Percentiles rank a stretch among this genome's conserved stretches.
Evolutionary conservation across 2,113 vertebrate species (phyloP).

Genomic region (Lagopus muta): DNA sequence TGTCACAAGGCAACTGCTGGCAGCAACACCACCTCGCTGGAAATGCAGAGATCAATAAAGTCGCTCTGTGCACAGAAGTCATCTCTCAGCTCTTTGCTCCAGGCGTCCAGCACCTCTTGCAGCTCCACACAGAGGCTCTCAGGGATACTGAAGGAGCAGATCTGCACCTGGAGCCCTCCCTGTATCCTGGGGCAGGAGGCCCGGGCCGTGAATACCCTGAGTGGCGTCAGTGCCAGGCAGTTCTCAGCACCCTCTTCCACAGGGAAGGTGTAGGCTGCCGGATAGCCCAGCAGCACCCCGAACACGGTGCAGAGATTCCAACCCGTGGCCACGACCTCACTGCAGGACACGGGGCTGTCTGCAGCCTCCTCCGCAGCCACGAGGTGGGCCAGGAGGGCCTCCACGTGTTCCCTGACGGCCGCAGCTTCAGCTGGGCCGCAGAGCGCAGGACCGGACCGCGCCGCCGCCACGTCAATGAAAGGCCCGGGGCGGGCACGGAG

Average conservation of each 20-base stretch:
- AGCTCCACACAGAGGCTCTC: conserved; percentile 77
- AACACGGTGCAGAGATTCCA: conserved; percentile 92
- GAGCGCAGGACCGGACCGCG: conserved; percentile 70
- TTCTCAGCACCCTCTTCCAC: conserved; percentile 77
- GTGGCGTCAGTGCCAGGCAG: conserved; percentile 86
- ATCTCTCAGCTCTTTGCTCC: conserved; percentile 78
- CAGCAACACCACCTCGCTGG: conserved; percentile 80
- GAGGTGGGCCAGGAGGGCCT: conserved; percentile 75
- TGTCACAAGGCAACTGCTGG: conserved; percentile 84
- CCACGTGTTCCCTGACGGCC: conserved; percentile 53
- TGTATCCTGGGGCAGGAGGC: conserved; percentile 74
- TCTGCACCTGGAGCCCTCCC: conserved; percentile 58
- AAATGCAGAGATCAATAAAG: conserved; percentile 82
- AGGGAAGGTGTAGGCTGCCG: conserved; percentile 86
- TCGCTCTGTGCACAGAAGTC: conserved; percentile 80
- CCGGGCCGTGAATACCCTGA: conserved; percentile 80
- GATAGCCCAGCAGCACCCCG: conserved; percentile 91
- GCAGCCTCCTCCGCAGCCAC: background rate
- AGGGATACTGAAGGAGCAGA: conserved; percentile 93
- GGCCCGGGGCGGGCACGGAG: conserved; percentile 28
- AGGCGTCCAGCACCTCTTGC: conserved; percentile 70
- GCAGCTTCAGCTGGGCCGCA: background rate
- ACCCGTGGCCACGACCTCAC: conserved; percentile 17
- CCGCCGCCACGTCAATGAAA: conserved; percentile 82
- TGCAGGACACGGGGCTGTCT: conserved; percentile 28